Evolutionary conservation across 2,797 vertebrate species (phyloP).

Genomic region (Onychomys torridus): DNA sequence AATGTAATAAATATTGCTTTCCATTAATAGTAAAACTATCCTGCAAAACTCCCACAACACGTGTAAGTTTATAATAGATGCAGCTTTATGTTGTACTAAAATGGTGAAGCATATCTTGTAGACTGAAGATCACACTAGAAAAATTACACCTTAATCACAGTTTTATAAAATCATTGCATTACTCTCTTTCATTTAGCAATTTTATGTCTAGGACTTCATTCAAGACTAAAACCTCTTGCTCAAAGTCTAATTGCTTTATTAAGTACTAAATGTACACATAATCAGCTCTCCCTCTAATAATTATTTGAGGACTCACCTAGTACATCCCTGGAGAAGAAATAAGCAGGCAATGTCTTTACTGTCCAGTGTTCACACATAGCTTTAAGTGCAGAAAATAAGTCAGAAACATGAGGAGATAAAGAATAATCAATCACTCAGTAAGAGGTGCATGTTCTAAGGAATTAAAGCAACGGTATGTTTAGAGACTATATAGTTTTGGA

Average conservation of each 20-base stretch:
- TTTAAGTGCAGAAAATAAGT: background rate
- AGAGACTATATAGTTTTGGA: background rate
- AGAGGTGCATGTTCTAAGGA: background rate
- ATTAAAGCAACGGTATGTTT: slow-evolving; percentile 1
- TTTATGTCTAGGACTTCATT: slow-evolving; percentile 15
- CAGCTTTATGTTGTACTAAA: slow-evolving; percentile 32
- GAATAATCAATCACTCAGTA: background rate
- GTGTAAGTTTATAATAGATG: slow-evolving; percentile 44
- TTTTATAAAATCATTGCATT: slow-evolving; percentile 8
- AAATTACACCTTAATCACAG: background rate
- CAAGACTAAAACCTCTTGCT: background rate
- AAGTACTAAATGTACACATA: background rate
- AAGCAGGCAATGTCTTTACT: background rate
- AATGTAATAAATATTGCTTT: slow-evolving; percentile 66
- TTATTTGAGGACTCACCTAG: background rate
- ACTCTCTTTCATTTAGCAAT: background rate
- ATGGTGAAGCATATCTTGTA: slow-evolving; percentile 37
- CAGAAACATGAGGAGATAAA: background rate
- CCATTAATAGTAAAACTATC: slow-evolving; percentile 8
- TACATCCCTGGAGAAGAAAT: background rate
- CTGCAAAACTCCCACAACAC: background rate
- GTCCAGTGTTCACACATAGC: background rate
- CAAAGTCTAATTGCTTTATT: background rate
- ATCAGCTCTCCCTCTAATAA: background rate
- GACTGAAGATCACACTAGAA: background rate